A percentile compares a stretch with the other conserved stretches of the same genome.
phyloP scores from a whole-genome alignment of 2,888 invertebrate species.

The Abrostola triplasia region DNA sequence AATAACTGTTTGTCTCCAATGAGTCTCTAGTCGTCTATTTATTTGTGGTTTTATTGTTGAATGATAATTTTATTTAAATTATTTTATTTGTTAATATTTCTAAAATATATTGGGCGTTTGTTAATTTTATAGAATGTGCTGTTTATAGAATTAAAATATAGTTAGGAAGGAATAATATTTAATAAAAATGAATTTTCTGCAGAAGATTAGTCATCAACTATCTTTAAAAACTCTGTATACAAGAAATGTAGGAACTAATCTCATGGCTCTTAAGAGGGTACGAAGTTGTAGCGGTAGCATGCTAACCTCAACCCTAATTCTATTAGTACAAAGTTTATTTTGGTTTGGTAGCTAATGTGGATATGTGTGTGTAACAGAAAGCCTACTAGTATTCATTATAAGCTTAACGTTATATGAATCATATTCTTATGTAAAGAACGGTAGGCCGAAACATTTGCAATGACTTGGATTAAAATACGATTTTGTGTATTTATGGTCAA shows the following conservation, averaged over 20 bases:
- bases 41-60: conserved; percentile 32
- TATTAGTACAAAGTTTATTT: conserved; percentile 35
- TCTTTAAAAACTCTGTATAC: conserved; percentile 7
- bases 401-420: conserved; percentile 24
- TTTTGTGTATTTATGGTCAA: conserved; percentile 23
- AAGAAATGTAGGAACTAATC: conserved; percentile 14
- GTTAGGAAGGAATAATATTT: background rate
- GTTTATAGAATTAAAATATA: background rate
- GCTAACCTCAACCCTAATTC: conserved; percentile 36
- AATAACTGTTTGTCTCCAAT: conserved; percentile 16
- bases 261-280: conserved; percentile 11
- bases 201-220: background rate
- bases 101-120: conserved; percentile 31
- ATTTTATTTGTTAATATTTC: conserved; percentile 29
- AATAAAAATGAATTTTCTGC: background rate
- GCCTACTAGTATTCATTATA: conserved; percentile 35
- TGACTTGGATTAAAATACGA: conserved; percentile 10
- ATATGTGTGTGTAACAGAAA: conserved; percentile 77
- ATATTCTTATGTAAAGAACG: background rate
- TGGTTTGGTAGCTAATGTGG: conserved; percentile 72
- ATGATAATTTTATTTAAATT: conserved; percentile 16
- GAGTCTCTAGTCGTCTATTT: conserved; percentile 44
- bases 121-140: conserved; percentile 13
- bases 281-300: conserved; percentile 44
- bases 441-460: conserved; percentile 7